Base-by-base conservation (phyloP, 2,113 vertebrate species). In the Anhinga rufa region DNA sequence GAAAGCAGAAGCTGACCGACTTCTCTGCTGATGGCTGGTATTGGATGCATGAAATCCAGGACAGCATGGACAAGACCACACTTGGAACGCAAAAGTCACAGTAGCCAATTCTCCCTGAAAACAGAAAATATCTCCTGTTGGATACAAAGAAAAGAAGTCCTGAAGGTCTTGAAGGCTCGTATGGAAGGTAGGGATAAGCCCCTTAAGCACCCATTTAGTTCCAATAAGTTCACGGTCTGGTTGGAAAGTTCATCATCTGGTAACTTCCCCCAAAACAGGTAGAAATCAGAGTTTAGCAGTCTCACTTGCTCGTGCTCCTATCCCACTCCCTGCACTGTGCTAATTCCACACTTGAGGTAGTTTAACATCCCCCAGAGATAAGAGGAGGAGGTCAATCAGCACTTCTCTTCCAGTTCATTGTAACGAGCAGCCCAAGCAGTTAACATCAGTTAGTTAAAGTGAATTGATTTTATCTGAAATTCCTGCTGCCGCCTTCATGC, bases 381-480 rank as follows among this genome's bases (percentile, higher is more conserved):
- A 12, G 69, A 52, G 21, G 31, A 51, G 36, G n/a, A 91, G 86
- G 83, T 86, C 81, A 92, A 79, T 60, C 84, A 72, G 55, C 70
- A 52, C 85, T 82, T 87, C 44, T 79, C 31, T 60, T 69, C 62
- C 52, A 89, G 70, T 55, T 62, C 80, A 54, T 21, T 28, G 44
- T n/a, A 28, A 17, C 4, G 9, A 95, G 90, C 62, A 93, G 75
- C 75, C 58, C 10, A 3, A 88, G 85, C 58, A 61, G 87, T 77
- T 54, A 61, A 64, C 66, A 90, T 58, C 72, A 38, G 85, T 4
- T 79, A 74, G 61, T 76, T 68, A 29, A 77, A 94, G 78, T 11
- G 70, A 79, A 84, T 51, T 79, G 92, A 93, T 92, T 90, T 70
- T 77, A 69, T 86, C 93, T 90, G 75, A 87, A 91, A 87, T 70